Percentiles rank a stretch among this genome's conserved stretches.
Conservation (phyloP, 1,140 invertebrate genomes). For the Trypoxylus dichotomus region DNA sequence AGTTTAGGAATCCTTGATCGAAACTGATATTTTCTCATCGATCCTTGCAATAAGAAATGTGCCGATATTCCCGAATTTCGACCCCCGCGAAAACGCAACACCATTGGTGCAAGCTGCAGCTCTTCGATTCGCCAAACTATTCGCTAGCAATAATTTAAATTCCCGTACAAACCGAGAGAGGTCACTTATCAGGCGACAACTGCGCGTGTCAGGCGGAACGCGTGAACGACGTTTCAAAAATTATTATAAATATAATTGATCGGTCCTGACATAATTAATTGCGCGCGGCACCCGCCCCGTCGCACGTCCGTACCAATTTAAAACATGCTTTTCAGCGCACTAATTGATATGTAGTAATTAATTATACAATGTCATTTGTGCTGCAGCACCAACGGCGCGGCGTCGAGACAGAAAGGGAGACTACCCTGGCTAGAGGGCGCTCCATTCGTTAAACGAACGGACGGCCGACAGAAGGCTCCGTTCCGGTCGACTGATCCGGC, state of each 20-base stretch:
- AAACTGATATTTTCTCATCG: too few species aligned
- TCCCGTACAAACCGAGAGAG: neutral
- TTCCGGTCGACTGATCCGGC: constrained; percentile 42
- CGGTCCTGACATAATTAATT: constrained; percentile 44
- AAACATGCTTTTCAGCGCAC: constrained; percentile 44
- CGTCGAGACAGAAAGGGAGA: neutral
- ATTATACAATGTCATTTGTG: constrained; percentile 46
- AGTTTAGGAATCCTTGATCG: too few species aligned
- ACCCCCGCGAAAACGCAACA: too few species aligned
- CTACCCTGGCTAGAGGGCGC: neutral
- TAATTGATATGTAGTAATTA: constrained; percentile 50
- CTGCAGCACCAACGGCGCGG: constrained; percentile 23
- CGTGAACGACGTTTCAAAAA: constrained; percentile 35
- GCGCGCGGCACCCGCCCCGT: constrained; percentile 32
- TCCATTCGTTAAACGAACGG: neutral
- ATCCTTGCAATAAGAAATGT: too few species aligned
- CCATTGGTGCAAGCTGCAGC: neutral
- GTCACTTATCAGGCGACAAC: constrained; percentile 34
- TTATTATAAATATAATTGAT: constrained; percentile 44
- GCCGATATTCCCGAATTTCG: too few species aligned
- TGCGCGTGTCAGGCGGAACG: constrained; percentile 28
- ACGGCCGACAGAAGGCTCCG: constrained; percentile 37
- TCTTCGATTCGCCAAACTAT: neutral
- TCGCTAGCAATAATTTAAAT: constrained; percentile 6
- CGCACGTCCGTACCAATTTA: constrained; percentile 41